These are phyloP conservation scores for Argyresthia goedartella DNA, from an alignment of 2,888 invertebrate genomes.

Conservation along the genomic window DNA sequence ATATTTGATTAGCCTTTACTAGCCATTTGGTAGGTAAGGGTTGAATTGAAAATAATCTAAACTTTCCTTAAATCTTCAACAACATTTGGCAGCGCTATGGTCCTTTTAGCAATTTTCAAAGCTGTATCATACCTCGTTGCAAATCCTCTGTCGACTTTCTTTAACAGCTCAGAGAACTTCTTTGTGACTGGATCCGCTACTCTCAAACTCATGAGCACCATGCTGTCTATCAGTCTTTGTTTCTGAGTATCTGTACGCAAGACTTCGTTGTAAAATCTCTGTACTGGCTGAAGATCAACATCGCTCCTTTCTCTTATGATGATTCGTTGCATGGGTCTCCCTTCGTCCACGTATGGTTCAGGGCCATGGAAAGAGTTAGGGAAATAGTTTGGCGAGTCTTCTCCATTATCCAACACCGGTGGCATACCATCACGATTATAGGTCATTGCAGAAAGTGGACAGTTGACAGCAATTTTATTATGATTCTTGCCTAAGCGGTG, in stretches of 20 bases:
- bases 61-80: not conserved
- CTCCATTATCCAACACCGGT: not conserved
- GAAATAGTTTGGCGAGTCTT: not conserved
- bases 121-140: not conserved
- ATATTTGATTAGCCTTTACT: too few relatives aligned
- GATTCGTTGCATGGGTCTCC: not conserved
- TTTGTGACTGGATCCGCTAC: not conserved
- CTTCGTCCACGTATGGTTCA: not conserved
- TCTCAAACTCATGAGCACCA: not conserved
- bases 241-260: slow-evolving; percentile 30
- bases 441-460: slow-evolving; percentile 18
- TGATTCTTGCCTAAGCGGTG: slow-evolving; percentile 41
- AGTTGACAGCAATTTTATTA: slow-evolving; percentile 35
- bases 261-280: slow-evolving; percentile 56
- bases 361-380: slow-evolving; percentile 2
- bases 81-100: not conserved
- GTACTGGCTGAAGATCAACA: not conserved
- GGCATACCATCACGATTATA: slow-evolving; percentile 2
- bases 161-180: not conserved
- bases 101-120: not conserved
- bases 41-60: too few relatives aligned
- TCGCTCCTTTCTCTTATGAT: not conserved
- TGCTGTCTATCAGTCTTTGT: not conserved
- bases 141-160: not conserved
- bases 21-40: too few relatives aligned